Percentiles rank a stretch among this genome's conserved stretches.
phyloP scores from a whole-genome alignment of 2,888 invertebrate species.

The Agrochola lota region DNA sequence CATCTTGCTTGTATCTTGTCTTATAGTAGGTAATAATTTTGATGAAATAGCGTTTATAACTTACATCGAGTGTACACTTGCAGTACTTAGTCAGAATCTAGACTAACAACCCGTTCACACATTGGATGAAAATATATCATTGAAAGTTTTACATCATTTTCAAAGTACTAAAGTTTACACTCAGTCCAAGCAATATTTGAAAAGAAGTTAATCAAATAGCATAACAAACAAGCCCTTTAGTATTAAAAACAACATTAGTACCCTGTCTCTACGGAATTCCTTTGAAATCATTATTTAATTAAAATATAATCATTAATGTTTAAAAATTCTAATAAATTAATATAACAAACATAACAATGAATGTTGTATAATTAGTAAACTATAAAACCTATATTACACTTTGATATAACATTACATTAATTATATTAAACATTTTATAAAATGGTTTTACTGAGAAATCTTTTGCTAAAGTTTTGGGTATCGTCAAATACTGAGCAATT shows the following conservation, averaged over 20 bases:
- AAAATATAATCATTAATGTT: conserved; percentile 53
- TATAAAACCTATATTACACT: conserved; percentile 57
- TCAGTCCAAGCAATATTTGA: conserved; percentile 31
- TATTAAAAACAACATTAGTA: conserved; percentile 73
- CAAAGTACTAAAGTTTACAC: conserved; percentile 2
- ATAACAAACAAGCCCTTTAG: conserved; percentile 34
- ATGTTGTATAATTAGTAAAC: conserved; percentile 52
- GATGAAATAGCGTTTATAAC: conserved; percentile 6
- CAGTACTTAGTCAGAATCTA: not conserved
- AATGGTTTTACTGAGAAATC: not conserved
- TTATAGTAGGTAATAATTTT: conserved; percentile 9
- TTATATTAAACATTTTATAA: not conserved
- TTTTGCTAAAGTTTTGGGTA: not conserved
- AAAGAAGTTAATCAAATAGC: conserved; percentile 17
- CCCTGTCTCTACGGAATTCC: conserved; percentile 84
- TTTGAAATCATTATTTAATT: conserved; percentile 70
- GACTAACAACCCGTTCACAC: not conserved
- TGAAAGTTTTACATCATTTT: not conserved
- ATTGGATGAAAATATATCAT: not conserved
- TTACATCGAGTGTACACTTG: conserved; percentile 6
- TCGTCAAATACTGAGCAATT: too few species aligned
- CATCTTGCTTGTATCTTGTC: conserved; percentile 18
- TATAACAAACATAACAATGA: conserved; percentile 67
- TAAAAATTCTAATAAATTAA: conserved; percentile 72
- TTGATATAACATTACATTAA: conserved; percentile 4